These are phyloP conservation scores for Notamacropus eugenii DNA, from an alignment of 2,797 vertebrate species.

Conservation along the genomic window DNA sequence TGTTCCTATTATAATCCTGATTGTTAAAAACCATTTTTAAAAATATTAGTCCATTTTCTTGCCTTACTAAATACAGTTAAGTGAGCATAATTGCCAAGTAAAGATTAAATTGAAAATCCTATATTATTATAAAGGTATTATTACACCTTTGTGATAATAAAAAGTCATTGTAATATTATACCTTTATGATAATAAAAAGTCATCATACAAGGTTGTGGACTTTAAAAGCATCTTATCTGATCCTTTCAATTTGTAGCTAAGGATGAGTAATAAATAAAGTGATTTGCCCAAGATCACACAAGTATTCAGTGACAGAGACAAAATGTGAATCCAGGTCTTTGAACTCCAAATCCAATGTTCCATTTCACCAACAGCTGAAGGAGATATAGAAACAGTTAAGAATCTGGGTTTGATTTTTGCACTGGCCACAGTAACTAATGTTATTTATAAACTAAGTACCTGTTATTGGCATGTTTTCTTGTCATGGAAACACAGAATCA, in stretches of 20 bases:
- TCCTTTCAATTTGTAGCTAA: background rate
- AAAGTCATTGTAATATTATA: too few species aligned
- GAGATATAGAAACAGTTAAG: background rate
- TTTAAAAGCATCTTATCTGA: background rate
- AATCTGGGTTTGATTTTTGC: background rate
- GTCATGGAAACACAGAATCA: background rate
- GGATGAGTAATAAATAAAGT: background rate
- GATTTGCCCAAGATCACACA: background rate
- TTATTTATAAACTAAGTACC: background rate
- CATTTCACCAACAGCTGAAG: background rate
- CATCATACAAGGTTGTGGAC: background rate
- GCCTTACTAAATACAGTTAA: background rate
- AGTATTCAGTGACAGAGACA: background rate
- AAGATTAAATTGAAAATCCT: background rate
- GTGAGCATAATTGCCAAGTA: background rate
- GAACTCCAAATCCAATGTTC: background rate
- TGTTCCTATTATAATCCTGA: slow-evolving; percentile 14
- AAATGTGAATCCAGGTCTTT: background rate
- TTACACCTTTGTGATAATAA: background rate
- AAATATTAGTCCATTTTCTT: background rate
- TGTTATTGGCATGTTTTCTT: background rate
- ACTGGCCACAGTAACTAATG: background rate
- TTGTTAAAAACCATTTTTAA: slow-evolving; percentile 17
- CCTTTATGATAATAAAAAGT: background rate
- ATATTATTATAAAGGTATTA: background rate